These are phyloP conservation scores for Myzus persicae DNA, from an alignment of 1,140 invertebrate species.

Conservation along the genomic window DNA sequence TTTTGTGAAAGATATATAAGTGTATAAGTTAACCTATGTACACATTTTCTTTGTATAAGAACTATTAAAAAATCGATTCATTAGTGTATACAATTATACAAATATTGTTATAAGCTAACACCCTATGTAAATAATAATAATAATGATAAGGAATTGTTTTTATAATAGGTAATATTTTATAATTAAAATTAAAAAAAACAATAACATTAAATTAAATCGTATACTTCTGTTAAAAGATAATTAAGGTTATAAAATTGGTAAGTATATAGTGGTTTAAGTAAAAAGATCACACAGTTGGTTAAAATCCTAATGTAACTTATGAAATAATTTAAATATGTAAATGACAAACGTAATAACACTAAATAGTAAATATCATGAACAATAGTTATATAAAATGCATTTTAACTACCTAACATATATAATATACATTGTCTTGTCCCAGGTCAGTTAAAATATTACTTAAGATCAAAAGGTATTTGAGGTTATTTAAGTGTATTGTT, in stretches of 20 bases:
- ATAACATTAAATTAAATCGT: background rate
- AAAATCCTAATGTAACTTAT: background rate
- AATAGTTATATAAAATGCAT: background rate
- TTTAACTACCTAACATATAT: background rate
- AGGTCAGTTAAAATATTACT: constrained; percentile 28
- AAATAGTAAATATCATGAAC: background rate
- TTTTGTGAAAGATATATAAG: no score
- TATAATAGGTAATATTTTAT: background rate
- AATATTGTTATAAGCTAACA: no score
- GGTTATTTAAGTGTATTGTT: background rate
- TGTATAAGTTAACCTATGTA: no score
- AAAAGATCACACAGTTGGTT: background rate
- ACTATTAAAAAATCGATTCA: no score
- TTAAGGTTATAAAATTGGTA: background rate
- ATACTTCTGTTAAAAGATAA: background rate
- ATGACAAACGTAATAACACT: background rate
- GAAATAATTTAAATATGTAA: background rate
- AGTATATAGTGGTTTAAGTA: background rate
- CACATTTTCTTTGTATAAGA: no score
- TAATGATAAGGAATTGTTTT: background rate
- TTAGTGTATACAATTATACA: no score
- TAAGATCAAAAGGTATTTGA: background rate
- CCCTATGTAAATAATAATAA: no score
- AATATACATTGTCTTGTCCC: background rate
- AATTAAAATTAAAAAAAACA: background rate